phyloP scores from a whole-genome alignment of 2,888 invertebrate genomes.

The Meganola albula region DNA sequence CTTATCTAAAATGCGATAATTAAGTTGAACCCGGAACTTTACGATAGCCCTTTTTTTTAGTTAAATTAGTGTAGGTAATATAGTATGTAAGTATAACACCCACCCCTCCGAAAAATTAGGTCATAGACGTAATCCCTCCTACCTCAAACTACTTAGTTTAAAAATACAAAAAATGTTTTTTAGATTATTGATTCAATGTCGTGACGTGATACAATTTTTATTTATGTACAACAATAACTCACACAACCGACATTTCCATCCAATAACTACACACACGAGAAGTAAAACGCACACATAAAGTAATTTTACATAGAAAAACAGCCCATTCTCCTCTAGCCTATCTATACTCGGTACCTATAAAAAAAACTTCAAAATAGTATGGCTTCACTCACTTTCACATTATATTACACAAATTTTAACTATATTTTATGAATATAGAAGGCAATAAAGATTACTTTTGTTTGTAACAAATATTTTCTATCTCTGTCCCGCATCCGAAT shows the following conservation, averaged over 20 bases:
- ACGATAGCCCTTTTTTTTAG: too few species aligned
- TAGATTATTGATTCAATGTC: conserved; percentile 65
- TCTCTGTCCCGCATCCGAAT: conserved; percentile 68
- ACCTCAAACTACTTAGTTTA: conserved; percentile 36
- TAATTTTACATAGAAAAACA: conserved; percentile 70
- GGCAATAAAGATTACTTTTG: conserved; percentile 58
- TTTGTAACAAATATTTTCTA: conserved; percentile 36
- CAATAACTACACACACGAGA: conserved; percentile 67
- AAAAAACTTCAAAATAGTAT: conserved; percentile 75
- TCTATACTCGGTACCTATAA: conserved; percentile 59
- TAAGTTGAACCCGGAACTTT: too few species aligned
- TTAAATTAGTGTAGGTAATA: too few species aligned
- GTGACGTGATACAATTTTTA: conserved; percentile 61
- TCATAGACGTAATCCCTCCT: conserved; percentile 11
- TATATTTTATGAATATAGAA: conserved; percentile 43
- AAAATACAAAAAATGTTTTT: conserved; percentile 64
- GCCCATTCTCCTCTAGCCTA: conserved; percentile 62
- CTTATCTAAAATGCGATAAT: too few species aligned
- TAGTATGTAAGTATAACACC: too few species aligned
- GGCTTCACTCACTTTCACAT: conserved; percentile 57
- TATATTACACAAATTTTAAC: conserved; percentile 48
- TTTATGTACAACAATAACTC: conserved; percentile 55
- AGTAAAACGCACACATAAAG: conserved; percentile 51
- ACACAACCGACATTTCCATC: conserved; percentile 41
- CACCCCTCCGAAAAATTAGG: too few species aligned